A percentile compares a stretch with the other conserved stretches of the same genome.
These are phyloP conservation scores for Dasyprocta punctata DNA, from an alignment of 2,113 vertebrate species.

Conservation along the genomic window DNA sequence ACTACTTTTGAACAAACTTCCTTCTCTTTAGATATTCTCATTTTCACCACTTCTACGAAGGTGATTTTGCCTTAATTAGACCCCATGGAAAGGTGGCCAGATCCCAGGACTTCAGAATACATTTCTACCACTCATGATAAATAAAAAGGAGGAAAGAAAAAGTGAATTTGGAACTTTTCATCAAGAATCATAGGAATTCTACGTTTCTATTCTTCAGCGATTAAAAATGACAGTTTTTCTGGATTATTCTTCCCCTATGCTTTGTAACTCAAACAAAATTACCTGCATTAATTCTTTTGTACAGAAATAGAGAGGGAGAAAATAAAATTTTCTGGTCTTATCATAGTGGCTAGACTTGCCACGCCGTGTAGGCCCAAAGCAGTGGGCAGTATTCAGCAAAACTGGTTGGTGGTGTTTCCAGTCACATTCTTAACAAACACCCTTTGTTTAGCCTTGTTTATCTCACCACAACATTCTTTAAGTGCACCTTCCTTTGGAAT, in stretches of 20 bases:
- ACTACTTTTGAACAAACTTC: neutral
- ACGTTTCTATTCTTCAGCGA: neutral
- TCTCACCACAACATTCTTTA: neutral
- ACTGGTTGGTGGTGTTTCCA: neutral
- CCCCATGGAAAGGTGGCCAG: neutral
- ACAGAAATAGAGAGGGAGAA: neutral
- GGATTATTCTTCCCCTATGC: neutral
- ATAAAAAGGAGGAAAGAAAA: neutral
- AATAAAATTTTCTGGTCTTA: neutral
- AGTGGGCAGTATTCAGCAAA: neutral
- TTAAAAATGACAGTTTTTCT: conserved; percentile 11
- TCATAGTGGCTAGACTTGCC: neutral
- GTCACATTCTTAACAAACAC: neutral
- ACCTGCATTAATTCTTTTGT: neutral
- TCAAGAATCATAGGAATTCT: neutral
- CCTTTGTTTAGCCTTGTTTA: neutral
- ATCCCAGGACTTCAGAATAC: neutral
- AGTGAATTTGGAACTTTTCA: conserved; percentile 9
- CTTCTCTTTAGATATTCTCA: neutral
- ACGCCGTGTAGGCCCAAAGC: neutral
- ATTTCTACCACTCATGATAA: neutral
- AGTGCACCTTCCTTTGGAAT: neutral
- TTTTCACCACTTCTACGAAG: neutral
- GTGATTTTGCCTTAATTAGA: neutral
- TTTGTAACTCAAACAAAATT: neutral